Evolutionary conservation across 2,797 vertebrate genomes (phyloP).

Genomic region (Danio kyathit): DNA sequence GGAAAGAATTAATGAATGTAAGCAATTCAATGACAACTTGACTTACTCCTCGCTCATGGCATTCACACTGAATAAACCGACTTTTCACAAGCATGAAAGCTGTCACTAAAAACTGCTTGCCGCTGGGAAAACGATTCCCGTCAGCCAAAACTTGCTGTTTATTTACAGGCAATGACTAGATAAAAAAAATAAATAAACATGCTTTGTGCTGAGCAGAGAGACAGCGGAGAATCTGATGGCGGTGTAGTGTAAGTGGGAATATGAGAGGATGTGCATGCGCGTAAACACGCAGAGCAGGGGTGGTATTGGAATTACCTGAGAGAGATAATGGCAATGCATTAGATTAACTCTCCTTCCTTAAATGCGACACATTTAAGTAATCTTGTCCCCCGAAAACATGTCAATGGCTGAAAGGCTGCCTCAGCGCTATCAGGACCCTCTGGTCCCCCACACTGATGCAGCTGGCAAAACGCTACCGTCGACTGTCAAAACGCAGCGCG

Average conservation of each 20-base stretch:
- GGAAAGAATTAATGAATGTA: constrained; percentile 16
- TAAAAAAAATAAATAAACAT: constrained; percentile 78
- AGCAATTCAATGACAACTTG: constrained; percentile 46
- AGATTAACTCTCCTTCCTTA: constrained; percentile 97
- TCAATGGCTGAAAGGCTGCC: constrained; percentile 95
- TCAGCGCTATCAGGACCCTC: constrained; percentile 94
- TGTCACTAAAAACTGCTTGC: constrained; percentile 75
- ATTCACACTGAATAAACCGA: constrained; percentile 48
- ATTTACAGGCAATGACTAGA: constrained; percentile 51
- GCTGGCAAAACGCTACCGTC: constrained; percentile 91
- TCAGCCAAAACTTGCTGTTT: constrained; percentile 63
- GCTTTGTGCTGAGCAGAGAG: constrained; percentile 77
- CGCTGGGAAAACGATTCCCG: constrained; percentile 73
- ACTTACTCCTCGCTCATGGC: constrained; percentile 42
- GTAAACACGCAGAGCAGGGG: constrained; percentile 80
- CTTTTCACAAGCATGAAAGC: constrained; percentile 38
- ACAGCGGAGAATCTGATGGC: constrained; percentile 78
- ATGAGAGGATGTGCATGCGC: constrained; percentile 41
- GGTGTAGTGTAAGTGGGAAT: constrained; percentile 53
- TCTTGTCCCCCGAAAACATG: constrained; percentile 98
- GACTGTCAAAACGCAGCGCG: constrained; percentile 99
- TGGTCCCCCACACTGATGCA: constrained; percentile 89
- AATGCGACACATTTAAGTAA: constrained; percentile 98
- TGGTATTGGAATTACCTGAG: constrained; percentile 85
- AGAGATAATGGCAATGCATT: constrained; percentile 94